Base-by-base conservation (phyloP, 2,797 vertebrate species). In the Darevskia nairensis region DNA sequence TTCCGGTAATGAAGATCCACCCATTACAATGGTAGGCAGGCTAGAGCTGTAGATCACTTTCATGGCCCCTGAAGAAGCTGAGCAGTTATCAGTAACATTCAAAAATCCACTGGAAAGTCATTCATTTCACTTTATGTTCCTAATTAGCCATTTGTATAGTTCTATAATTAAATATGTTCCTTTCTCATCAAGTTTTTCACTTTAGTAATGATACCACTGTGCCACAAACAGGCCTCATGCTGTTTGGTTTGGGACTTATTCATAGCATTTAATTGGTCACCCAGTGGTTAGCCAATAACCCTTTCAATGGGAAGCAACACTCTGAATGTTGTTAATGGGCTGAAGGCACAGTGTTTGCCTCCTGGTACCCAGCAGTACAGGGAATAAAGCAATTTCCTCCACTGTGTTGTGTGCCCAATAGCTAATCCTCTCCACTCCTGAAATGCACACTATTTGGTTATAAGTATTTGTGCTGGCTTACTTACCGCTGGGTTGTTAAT, bases 211-310 rank as follows among this genome's bases (percentile, higher is more conserved):
- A 97, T 97, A 97, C 97, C 96, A 97, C 97, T 97, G 97, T 97
- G 97, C 97, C 96, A 98, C 97, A 97, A 97, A 97, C 97, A 98
- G 97, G 97, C 96, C 96, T 93, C 97, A 97, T 97, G 96, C 97
- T 97, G 97, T 97, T 97, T 97, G 97, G 97, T 97, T 98, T 97
- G 97, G 96, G 97, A 97, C 97, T 97, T 97, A 97, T 97, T 98
- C 97, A 97, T 97, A 97, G 97, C 97, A 97, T 97, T 97, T 98
- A 98, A 98, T 98, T 98, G 97, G 97, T 97, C 97, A 97, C 97
- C 97, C 97, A 97, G 97, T 97, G 97, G 97, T 98, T 98, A 97
- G 97, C 97, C 97, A 98, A 97, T 98, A 97, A 97, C 97, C 97
- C 96, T 97, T 97, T 97, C 97, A 96, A 97, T 97, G 97, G 95